These are phyloP conservation scores for Sphenopsis melanotis DNA, from an alignment of 2,797 vertebrate species.

Conservation along the genomic window DNA sequence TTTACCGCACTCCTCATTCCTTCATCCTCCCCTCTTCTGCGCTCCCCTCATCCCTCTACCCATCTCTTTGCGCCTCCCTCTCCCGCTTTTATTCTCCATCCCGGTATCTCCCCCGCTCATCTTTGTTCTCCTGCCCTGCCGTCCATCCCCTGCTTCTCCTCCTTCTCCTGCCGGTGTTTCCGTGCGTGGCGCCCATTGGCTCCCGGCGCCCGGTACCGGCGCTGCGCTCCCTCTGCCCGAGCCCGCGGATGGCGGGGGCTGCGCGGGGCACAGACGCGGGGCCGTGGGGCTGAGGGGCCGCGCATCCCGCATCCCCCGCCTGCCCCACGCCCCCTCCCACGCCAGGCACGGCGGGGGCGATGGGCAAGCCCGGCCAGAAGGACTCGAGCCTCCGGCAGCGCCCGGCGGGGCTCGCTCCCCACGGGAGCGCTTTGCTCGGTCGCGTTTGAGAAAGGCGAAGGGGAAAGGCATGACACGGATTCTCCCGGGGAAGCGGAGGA, in stretches of 20 bases:
- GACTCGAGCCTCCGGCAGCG: neutral
- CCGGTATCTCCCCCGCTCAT: neutral
- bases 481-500: slow-evolving; percentile 13
- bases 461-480: neutral
- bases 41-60: neutral
- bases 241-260: neutral
- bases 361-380: neutral
- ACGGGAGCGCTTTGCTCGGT: neutral
- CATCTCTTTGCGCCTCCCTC: neutral
- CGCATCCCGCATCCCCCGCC: neutral
- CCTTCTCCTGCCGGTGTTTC: slow-evolving; percentile 49
- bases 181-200: slow-evolving; percentile 39
- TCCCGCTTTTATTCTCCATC: neutral
- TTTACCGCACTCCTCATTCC: neutral
- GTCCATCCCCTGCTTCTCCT: slow-evolving; percentile 24
- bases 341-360: neutral
- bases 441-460: neutral
- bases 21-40: neutral
- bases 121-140: slow-evolving; percentile 6
- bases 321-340: neutral
- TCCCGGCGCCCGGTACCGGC: neutral
- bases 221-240: neutral
- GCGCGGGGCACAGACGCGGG: neutral
- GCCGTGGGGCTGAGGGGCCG: neutral
- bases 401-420: neutral